These are phyloP conservation scores for Tenthredo mesomela DNA, from an alignment of 2,888 invertebrate species.

Conservation along the genomic window DNA sequence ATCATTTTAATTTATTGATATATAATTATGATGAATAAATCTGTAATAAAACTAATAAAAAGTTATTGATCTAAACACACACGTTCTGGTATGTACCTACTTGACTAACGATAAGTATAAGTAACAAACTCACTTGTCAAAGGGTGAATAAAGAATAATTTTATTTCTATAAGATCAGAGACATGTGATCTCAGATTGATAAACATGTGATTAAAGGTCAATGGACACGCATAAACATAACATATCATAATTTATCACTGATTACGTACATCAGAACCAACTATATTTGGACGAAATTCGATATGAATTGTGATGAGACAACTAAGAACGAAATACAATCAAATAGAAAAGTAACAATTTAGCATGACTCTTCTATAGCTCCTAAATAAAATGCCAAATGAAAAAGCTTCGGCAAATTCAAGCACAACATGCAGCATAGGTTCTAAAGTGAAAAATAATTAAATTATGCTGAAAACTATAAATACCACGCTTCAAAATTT, in stretches of 20 bases:
- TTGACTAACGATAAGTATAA: background rate
- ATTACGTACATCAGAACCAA: background rate
- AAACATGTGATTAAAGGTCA: conserved; percentile 36
- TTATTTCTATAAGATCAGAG: conserved; percentile 27
- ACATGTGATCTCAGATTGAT: conserved; percentile 17
- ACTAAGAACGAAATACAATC: background rate
- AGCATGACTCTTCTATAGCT: background rate
- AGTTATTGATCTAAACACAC: background rate
- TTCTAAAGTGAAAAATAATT: background rate
- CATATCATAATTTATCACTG: background rate
- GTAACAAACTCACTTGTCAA: background rate
- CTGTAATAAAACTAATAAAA: background rate
- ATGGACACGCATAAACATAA: background rate
- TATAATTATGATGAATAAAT: background rate
- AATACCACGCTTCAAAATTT: background rate
- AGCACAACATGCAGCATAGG: background rate
- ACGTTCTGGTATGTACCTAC: background rate
- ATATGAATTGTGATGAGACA: background rate
- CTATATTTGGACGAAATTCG: background rate
- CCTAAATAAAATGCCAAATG: background rate
- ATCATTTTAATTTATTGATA: background rate
- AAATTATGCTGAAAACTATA: background rate
- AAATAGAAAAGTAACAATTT: background rate
- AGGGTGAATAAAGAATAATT: conserved; percentile 28
- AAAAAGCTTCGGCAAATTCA: background rate